Conservation (phyloP, 2,888 invertebrate genomes). For the Monopis laevigella region DNA sequence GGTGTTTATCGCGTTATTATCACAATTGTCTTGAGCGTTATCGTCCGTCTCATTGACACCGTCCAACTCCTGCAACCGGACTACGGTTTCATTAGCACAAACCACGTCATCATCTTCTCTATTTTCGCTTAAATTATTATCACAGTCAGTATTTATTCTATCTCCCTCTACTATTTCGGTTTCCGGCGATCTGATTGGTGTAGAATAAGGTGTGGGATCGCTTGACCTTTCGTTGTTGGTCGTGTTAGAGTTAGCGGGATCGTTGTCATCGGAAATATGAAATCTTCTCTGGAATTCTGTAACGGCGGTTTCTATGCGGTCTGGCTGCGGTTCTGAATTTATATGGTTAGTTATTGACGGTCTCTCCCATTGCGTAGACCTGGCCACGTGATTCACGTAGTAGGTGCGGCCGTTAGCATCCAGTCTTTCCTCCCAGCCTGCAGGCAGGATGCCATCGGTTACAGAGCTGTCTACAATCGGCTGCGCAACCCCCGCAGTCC, state of each 20-base stretch:
- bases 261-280: conserved; percentile 81
- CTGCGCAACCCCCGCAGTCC: conserved; percentile 64
- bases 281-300: conserved; percentile 90
- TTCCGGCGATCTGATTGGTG: conserved; percentile 42
- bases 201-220: conserved; percentile 41
- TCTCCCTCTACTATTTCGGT: neutral
- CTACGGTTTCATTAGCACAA: conserved; percentile 39
- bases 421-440: conserved; percentile 97
- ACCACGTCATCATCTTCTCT: conserved; percentile 60
- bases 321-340: conserved; percentile 52
- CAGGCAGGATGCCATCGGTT: conserved; percentile 77
- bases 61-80: conserved; percentile 8
- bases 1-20: conserved; percentile 1
- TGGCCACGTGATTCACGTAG: conserved; percentile 94
- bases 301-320: conserved; percentile 70
- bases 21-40: neutral
- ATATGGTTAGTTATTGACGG: conserved; percentile 75
- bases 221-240: conserved; percentile 24
- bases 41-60: conserved; percentile 19
- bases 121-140: conserved; percentile 52
- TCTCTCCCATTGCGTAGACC: conserved; percentile 97
- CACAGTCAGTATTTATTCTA: conserved; percentile 41
- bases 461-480: neutral
- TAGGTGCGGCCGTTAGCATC: conserved; percentile 98
- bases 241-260: conserved; percentile 21